A percentile compares a stretch with the other conserved stretches of the same genome.
These are phyloP conservation scores for Synchiropus splendidus DNA, from an alignment of 2,113 vertebrate genomes.

Conservation along the genomic window DNA sequence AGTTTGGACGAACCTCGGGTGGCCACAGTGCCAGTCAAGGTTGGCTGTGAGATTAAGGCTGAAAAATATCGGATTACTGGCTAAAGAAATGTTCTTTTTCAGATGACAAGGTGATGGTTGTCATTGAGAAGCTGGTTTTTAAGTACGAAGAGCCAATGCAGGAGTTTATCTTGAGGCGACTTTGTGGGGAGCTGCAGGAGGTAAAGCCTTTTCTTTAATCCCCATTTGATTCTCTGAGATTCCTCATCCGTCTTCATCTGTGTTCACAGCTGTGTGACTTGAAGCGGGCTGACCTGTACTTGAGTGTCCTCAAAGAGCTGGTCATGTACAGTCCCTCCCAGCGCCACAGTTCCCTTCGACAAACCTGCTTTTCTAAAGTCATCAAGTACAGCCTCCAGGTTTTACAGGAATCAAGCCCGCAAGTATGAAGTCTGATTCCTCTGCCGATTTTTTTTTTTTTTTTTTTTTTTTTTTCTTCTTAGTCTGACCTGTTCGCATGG, in stretches of 20 bases:
- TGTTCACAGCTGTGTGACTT: conserved; percentile 57
- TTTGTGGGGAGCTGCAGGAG: conserved; percentile 73
- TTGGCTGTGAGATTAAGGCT: too few species aligned
- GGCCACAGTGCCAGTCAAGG: conserved; percentile 13
- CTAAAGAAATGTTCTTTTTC: conserved; percentile 2
- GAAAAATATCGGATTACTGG: too few species aligned
- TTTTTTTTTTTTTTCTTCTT: conserved; percentile 1
- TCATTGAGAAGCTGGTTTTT: conserved; percentile 58
- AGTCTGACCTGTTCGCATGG: conserved; percentile 15
- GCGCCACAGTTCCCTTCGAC: conserved; percentile 43
- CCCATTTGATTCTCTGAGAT: too few species aligned
- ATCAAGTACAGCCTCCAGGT: conserved; percentile 58
- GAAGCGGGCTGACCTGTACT: conserved; percentile 75
- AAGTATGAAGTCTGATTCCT: conserved; percentile 68
- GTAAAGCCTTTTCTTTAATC: conserved; percentile 52
- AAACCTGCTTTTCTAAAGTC: conserved; percentile 65
- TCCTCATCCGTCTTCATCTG: neutral
- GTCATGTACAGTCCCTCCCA: conserved; percentile 47
- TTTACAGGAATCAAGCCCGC: conserved; percentile 57
- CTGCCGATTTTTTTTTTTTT: neutral
- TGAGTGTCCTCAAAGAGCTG: conserved; percentile 71
- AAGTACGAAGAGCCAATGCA: conserved; percentile 66
- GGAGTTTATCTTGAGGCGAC: conserved; percentile 72
- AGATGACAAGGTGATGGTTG: conserved; percentile 60
- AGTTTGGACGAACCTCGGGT: conserved; percentile 36